Percentiles rank a stretch among this genome's conserved stretches.
These are phyloP conservation scores for Masnerella sp. DNA, from an alignment of 2,888 invertebrate species.

Conservation along the genomic window DNA sequence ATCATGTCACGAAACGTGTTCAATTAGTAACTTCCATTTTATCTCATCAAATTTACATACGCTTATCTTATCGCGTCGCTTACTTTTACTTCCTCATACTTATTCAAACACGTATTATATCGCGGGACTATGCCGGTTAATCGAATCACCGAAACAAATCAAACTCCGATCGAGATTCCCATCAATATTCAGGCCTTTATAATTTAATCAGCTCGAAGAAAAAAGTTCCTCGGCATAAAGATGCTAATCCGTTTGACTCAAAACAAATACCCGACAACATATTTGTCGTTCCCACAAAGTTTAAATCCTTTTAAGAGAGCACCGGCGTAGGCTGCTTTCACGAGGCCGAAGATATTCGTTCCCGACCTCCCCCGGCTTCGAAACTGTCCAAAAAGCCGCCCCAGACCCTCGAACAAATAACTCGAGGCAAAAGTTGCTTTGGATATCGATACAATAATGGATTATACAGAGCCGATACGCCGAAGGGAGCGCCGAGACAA, in stretches of 20 bases:
- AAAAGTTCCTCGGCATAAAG: conserved; percentile 3
- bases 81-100: neutral
- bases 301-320: conserved; percentile 53
- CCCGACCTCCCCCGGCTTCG: conserved; percentile 16
- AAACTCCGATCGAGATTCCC: conserved; percentile 1
- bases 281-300: conserved; percentile 53
- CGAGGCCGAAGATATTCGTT: conserved; percentile 19
- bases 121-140: too few species aligned
- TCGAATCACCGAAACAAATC: neutral
- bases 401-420: conserved; percentile 42
- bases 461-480: conserved; percentile 50
- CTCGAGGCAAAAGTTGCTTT: conserved; percentile 55
- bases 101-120: too few species aligned
- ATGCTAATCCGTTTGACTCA: conserved; percentile 39
- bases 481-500: conserved; percentile 46
- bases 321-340: conserved; percentile 20
- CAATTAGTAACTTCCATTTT: too few species aligned
- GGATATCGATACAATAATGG: conserved; percentile 59
- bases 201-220: conserved; percentile 33
- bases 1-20: too few species aligned
- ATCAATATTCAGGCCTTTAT: conserved; percentile 24
- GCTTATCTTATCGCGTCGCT: too few species aligned
- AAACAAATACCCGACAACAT: conserved; percentile 52
- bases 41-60: too few species aligned
- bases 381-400: conserved; percentile 45